These are phyloP conservation scores for Melanostoma scalare DNA, from an alignment of 2,888 invertebrate genomes.

Conservation along the genomic window DNA sequence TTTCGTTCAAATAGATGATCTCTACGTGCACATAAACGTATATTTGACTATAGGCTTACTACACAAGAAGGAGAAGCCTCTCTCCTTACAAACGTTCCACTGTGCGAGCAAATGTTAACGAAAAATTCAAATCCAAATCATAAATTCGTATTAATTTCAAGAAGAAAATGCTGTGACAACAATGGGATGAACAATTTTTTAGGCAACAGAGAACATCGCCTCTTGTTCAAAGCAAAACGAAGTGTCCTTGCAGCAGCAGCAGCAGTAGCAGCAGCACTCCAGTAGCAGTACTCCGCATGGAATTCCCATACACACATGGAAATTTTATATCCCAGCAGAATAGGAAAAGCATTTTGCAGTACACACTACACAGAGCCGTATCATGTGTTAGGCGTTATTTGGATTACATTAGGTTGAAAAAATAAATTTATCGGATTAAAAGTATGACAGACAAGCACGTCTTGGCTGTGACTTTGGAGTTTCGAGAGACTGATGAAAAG, in stretches of 20 bases:
- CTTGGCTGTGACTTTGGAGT: background rate
- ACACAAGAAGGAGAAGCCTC: background rate
- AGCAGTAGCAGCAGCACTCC: too few species aligned
- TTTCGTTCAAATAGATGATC: background rate
- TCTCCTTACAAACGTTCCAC: constrained; percentile 21
- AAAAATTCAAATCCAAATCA: constrained; percentile 67
- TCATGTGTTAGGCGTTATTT: constrained; percentile 6
- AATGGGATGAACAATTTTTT: constrained; percentile 20
- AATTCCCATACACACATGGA: background rate
- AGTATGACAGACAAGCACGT: background rate
- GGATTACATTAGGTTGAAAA: constrained; percentile 20
- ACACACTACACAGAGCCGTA: background rate
- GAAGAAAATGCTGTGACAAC: constrained; percentile 29
- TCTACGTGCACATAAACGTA: background rate
- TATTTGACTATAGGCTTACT: background rate
- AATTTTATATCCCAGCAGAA: background rate
- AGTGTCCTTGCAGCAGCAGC: background rate
- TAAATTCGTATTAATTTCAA: constrained; percentile 66
- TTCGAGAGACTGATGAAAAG: background rate
- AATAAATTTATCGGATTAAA: background rate
- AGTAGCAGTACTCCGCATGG: too few species aligned
- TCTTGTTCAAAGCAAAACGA: background rate
- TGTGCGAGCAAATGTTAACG: constrained; percentile 10
- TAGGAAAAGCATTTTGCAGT: background rate
- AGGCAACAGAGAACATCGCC: background rate